A percentile compares a stretch with the other conserved stretches of the same genome.
Conservation (phyloP, 2,888 invertebrate species). For the Heteromyza rotundicornis region DNA sequence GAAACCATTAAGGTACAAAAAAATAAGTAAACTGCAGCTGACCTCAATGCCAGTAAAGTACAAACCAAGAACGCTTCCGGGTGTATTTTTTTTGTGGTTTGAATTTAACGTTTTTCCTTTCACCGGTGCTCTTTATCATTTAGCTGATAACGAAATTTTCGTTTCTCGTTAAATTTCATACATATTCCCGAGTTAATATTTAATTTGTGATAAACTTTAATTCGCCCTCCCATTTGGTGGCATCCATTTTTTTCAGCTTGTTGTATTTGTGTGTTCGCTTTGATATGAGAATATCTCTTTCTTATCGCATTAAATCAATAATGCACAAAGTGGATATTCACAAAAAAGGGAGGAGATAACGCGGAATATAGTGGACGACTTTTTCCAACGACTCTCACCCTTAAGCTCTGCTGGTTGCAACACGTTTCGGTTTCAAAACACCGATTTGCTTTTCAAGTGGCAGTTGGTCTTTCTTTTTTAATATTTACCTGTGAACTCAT, state of each 20-base stretch:
- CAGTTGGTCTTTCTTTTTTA: not conserved
- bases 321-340: slow-evolving; percentile 21
- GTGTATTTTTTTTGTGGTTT: not conserved
- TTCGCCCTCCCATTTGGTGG: too few relatives aligned
- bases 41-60: not conserved
- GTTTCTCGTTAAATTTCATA: slow-evolving; percentile 27
- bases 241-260: too few relatives aligned
- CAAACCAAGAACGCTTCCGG: not conserved
- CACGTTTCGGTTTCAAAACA: not conserved
- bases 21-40: too few relatives aligned
- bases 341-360: slow-evolving; percentile 1
- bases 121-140: not conserved
- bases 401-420: slow-evolving; percentile 12
- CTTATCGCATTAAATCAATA: slow-evolving; percentile 40
- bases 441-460: not conserved
- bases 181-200: slow-evolving; percentile 49
- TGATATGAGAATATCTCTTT: slow-evolving; percentile 5
- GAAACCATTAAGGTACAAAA: not conserved
- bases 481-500: slow-evolving; percentile 17
- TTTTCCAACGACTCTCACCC: slow-evolving; percentile 19
- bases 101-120: too few relatives aligned
- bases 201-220: slow-evolving; percentile 41
- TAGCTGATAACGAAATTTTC: slow-evolving; percentile 15
- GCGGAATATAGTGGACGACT: not conserved
- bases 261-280: too few relatives aligned